These are phyloP conservation scores for Bactericera cockerelli DNA, from an alignment of 1,140 invertebrate species.

Conservation along the genomic window DNA sequence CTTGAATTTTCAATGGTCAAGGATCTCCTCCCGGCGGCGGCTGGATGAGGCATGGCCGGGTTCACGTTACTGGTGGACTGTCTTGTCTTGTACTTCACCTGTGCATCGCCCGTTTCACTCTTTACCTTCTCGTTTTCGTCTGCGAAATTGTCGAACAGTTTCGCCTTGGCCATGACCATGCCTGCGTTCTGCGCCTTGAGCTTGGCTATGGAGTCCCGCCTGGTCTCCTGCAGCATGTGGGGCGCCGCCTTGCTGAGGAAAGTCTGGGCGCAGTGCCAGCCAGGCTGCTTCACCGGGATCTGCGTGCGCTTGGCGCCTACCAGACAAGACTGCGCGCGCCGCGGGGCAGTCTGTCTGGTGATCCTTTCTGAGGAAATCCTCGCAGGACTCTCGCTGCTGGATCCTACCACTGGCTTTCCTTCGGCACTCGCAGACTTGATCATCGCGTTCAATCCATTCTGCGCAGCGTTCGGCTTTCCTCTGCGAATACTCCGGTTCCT, in stretches of 20 bases:
- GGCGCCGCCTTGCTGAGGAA: constrained; percentile 27
- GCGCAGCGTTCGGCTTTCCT: constrained; percentile 26
- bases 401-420: no score
- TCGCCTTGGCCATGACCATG: constrained; percentile 48
- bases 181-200: constrained; percentile 45
- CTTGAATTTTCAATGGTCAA: no score
- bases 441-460: constrained; percentile 21
- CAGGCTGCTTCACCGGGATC: constrained; percentile 12
- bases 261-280: constrained; percentile 31
- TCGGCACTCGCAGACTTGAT: background rate
- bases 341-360: constrained; percentile 8
- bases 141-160: constrained; percentile 40
- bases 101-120: background rate
- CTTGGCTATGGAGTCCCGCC: constrained; percentile 42
- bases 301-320: constrained; percentile 21
- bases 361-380: background rate
- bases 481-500: constrained; percentile 21
- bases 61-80: background rate
- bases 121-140: background rate
- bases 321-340: constrained; percentile 30
- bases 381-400: no score
- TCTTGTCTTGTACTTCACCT: background rate
- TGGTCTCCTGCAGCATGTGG: constrained; percentile 27
- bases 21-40: no score
- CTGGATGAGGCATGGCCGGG: background rate